phyloP scores from a whole-genome alignment of 2,888 invertebrate genomes.

The Cheilosia urbana region DNA sequence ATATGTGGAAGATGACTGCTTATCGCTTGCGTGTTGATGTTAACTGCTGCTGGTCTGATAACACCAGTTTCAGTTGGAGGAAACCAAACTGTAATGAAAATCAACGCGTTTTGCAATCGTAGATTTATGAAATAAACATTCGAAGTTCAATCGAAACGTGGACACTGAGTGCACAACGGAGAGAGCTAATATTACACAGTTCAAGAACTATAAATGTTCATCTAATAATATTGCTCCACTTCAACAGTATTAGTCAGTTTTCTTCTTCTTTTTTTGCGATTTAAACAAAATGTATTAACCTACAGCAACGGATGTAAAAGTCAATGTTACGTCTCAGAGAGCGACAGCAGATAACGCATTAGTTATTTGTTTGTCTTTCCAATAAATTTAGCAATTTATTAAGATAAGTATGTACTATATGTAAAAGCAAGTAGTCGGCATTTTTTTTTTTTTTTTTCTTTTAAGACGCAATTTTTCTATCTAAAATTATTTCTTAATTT shows the following conservation, averaged over 20 bases:
- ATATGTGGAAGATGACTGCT: constrained; percentile 45
- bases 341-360: constrained; percentile 40
- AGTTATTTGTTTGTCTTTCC: constrained; percentile 24
- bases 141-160: constrained; percentile 61
- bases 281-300: constrained; percentile 1
- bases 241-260: constrained; percentile 17
- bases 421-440: too few species aligned
- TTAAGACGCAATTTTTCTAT: too few species aligned
- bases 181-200: constrained; percentile 31
- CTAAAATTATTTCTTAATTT: too few species aligned
- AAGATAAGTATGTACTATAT: neutral
- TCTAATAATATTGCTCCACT: constrained; percentile 34
- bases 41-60: constrained; percentile 49
- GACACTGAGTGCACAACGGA: constrained; percentile 45
- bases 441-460: too few species aligned
- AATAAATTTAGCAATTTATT: constrained; percentile 2
- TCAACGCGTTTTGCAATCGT: constrained; percentile 54
- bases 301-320: constrained; percentile 28
- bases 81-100: constrained; percentile 40
- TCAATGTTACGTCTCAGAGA: constrained; percentile 19
- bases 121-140: constrained; percentile 35
- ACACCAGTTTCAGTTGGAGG: constrained; percentile 59
- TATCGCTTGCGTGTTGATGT: constrained; percentile 49
- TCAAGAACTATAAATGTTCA: constrained; percentile 40
- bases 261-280: constrained; percentile 28